phyloP scores from a whole-genome alignment of 2,888 invertebrate genomes.

The Aplocera efformata region DNA sequence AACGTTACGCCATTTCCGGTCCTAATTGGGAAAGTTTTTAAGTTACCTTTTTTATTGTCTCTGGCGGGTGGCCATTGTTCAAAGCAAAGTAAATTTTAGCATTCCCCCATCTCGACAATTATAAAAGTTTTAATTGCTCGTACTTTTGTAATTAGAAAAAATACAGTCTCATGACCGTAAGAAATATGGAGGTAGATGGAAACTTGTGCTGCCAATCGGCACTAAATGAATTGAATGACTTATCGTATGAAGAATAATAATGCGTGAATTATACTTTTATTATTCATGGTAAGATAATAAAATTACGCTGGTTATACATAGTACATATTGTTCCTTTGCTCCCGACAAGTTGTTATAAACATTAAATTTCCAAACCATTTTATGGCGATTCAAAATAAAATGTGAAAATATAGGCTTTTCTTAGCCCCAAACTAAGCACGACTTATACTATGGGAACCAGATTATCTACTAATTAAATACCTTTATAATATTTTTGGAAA shows the following conservation, averaged over 20 bases:
- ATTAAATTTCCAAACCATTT: too few species aligned
- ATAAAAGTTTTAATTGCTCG: constrained; percentile 78
- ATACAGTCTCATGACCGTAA: constrained; percentile 65
- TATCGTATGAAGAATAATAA: constrained; percentile 4
- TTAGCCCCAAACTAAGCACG: too few species aligned
- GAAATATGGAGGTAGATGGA: constrained; percentile 41
- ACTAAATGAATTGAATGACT: constrained; percentile 20
- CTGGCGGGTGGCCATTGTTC: constrained; percentile 68
- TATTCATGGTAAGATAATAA: too few species aligned
- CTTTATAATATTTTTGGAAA: too few species aligned
- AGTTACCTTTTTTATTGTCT: constrained; percentile 71
- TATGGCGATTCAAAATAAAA: too few species aligned
- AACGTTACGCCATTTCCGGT: constrained; percentile 50
- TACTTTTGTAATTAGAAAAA: constrained; percentile 78
- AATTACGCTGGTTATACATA: too few species aligned
- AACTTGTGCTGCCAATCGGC: constrained; percentile 24
- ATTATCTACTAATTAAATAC: too few species aligned
- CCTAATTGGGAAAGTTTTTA: constrained; percentile 73
- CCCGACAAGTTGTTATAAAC: too few species aligned
- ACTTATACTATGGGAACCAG: too few species aligned
- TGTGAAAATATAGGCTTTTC: too few species aligned
- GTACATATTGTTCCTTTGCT: too few species aligned
- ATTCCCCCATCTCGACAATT: constrained; percentile 71
- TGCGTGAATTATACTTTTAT: too few species aligned
- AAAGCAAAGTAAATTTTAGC: constrained; percentile 68